Evolutionary conservation across 2,888 invertebrate genomes (phyloP).

Genomic region (Sturmia bella): DNA sequence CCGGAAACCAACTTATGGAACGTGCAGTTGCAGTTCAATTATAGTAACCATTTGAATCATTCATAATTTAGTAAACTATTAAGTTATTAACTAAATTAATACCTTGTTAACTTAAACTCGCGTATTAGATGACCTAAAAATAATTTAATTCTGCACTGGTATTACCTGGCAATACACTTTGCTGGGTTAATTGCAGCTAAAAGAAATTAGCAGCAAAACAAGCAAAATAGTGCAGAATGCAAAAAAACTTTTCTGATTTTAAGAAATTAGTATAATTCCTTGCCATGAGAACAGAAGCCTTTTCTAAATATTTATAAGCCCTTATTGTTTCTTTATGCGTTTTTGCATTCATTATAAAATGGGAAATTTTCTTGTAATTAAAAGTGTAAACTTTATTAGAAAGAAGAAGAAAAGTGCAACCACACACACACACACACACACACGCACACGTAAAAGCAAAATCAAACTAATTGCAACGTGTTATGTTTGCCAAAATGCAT

Average conservation of each 20-base stretch:
- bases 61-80: neutral
- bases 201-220: constrained; percentile 31
- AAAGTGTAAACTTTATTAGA: constrained; percentile 54
- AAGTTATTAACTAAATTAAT: neutral
- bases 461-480: constrained; percentile 65
- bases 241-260: constrained; percentile 27
- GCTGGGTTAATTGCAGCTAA: neutral
- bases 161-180: no score
- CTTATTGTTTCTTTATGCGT: neutral
- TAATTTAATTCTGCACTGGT: no score
- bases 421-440: no score
- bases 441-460: constrained; percentile 4
- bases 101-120: no score
- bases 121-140: no score
- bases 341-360: constrained; percentile 15
- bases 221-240: constrained; percentile 12
- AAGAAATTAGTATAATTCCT: constrained; percentile 51
- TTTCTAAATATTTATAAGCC: constrained; percentile 57
- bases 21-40: no score
- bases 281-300: constrained; percentile 26
- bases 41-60: no score
- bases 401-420: neutral
- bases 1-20: no score
- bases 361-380: constrained; percentile 57
- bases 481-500: constrained; percentile 58